A percentile compares a stretch with the other conserved stretches of the same genome.
Evolutionary conservation across 2,888 invertebrate genomes (phyloP).

Genomic region (Empis livida): DNA sequence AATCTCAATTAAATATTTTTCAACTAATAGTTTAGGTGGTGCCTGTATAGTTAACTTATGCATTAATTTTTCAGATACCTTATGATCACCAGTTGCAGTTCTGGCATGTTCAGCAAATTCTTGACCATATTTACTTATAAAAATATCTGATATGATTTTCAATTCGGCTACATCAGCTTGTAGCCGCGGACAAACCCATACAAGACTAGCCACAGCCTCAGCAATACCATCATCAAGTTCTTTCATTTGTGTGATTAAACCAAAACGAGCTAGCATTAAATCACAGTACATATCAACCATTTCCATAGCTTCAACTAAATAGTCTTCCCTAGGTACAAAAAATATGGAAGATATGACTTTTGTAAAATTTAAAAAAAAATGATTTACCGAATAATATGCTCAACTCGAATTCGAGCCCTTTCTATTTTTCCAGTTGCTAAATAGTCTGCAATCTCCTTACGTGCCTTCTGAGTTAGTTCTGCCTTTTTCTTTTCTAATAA

Average conservation of each 20-base stretch:
- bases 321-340: slow-evolving; percentile 96
- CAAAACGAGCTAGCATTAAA: slow-evolving; percentile 87
- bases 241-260: slow-evolving; percentile 93
- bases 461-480: slow-evolving; percentile 86
- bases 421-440: slow-evolving; percentile 73
- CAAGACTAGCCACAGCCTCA: slow-evolving; percentile 79
- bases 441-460: slow-evolving; percentile 94
- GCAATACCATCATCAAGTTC: slow-evolving; percentile 89
- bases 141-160: slow-evolving; percentile 73
- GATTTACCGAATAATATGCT: slow-evolving; percentile 78
- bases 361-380: background rate
- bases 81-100: slow-evolving; percentile 76
- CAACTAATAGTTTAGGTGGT: slow-evolving; percentile 89
- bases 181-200: slow-evolving; percentile 94
- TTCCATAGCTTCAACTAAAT: slow-evolving; percentile 98
- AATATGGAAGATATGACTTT: no score
- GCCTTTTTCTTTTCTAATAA: slow-evolving; percentile 95
- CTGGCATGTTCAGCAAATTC: slow-evolving; percentile 83
- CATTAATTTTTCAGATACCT: slow-evolving; percentile 80
- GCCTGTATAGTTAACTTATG: slow-evolving; percentile 90
- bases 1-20: slow-evolving; percentile 87
- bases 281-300: slow-evolving; percentile 99
- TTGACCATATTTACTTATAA: slow-evolving; percentile 86
- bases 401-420: slow-evolving; percentile 91
- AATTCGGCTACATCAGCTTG: slow-evolving; percentile 70